Base-by-base conservation (phyloP, 2,797 vertebrate species). In the Sandelia bainsii region DNA sequence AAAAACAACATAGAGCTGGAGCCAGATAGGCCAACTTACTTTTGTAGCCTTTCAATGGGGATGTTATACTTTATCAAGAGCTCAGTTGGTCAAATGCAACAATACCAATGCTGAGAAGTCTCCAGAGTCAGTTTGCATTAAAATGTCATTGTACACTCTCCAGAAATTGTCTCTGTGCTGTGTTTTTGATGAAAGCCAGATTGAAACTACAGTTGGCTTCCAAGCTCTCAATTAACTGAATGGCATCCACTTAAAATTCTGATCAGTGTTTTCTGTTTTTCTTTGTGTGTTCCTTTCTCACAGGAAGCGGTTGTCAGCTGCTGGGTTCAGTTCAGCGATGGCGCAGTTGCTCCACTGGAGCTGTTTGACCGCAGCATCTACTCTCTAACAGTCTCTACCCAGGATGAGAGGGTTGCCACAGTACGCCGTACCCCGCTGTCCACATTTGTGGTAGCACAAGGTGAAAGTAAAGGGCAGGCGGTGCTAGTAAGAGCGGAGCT, bases 241-340 rank as follows among this genome's bases (percentile, higher is more conserved):
- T 34, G 19, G 27, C 27, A 58, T 25, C 37, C 23, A 42, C 14
- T 58, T 58, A 57, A 46, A 46, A 46, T 61, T 27, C 40, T n/a
- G 17, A 46, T 46, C 44, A n/a, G 19, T n/a, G 44, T 48, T 42
- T 25, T 19, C 40, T 53, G 22, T 46, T 29, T 37, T 19, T 49
- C 27, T 69, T n/a, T 68, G 59, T 20, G 40, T 56, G n/a, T 52
- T 22, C 60, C 5, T 62, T 0, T 64, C 23, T 67, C 60, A 96
- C 72, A 99, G 98, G 97, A 99, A 84, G 98, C 96, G 0, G 89
- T 95, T 80, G 93, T 99, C 80, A 97, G 94, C 81, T 97, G 96
- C 91, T 98, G 97, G 97, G 92, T 98, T 61, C 95, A 95, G 80
- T 99, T 98, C 94, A 99, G 96, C 0, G 98, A 99, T 0, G 96